Evolutionary conservation across 1,140 invertebrate genomes (phyloP), one percentile per base, ranked within the genome.

Genomic region (Drosophila willistoni): DNA sequence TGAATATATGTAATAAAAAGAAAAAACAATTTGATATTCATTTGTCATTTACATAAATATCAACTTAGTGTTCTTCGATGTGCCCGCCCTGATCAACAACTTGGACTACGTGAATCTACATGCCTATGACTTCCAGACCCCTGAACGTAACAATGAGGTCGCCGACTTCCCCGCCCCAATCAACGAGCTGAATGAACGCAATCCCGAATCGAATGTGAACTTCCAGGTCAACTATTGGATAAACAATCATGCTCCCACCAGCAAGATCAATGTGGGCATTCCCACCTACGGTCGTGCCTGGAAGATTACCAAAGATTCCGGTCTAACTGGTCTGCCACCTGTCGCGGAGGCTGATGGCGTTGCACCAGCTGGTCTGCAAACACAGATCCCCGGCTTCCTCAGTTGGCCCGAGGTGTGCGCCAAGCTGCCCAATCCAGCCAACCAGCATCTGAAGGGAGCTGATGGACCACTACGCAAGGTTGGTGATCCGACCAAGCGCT

Each of bases 361-460:
- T 22, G 97, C 96, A 0, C 93, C 95, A 0, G 94, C 93, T 1
- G 92, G 92, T 13, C 59, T 68, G 10, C 95, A 96, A 91, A 97
- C 96, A 0, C 94, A 95, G 73, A 94, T 94, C 12, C 93, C 94
- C 7, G 97, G 97, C 19, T 80, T 97, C 12, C 92, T 97, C 3
- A 96, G 96, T 19, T 97, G 97, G 90, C 94, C 95, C 1, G 97
- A 99, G 92, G 95, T 97, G 0, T 97, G 96, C 83, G 93, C 94
- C 19, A 95, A 95, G 79, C 92, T 96, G 6, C 95, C 94, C 14
- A 95, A 94, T 73, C 94, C 94, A 0, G 94, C 94, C 54, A 94
- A 95, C 73, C 93, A 94, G 69, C 91, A 93, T 61, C 90, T 79
- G 71, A 95, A 95, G 81, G 95, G 94, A 22, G 93, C 95, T 70